Percentiles rank a stretch among this genome's conserved stretches.
Conservation (phyloP, 2,113 vertebrate genomes). For the Mustelus asterias region DNA sequence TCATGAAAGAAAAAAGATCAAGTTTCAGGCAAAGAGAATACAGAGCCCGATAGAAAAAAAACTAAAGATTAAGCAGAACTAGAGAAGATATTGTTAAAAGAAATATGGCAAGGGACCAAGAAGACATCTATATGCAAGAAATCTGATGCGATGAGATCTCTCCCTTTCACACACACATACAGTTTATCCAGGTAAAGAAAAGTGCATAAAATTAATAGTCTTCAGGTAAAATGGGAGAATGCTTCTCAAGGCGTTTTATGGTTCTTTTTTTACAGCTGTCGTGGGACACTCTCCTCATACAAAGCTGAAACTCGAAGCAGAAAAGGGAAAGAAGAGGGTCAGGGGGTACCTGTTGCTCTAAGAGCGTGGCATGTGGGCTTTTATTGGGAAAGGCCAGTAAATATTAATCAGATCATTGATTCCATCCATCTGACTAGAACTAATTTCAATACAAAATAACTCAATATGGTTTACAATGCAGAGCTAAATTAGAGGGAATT, state of each 20-base stretch:
- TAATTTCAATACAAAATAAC: slow-evolving; percentile 35
- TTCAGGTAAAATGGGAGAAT: not conserved
- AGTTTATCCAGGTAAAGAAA: not conserved
- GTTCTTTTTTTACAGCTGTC: not conserved
- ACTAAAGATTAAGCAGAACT: not conserved
- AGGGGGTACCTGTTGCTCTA: slow-evolving; percentile 54
- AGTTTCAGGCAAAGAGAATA: slow-evolving; percentile 21
- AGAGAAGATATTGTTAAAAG: slow-evolving; percentile 29
- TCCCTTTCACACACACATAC: not conserved
- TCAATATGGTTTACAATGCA: slow-evolving; percentile 6
- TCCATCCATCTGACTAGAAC: slow-evolving; percentile 40
- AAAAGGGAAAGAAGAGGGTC: not conserved
- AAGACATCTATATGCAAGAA: not conserved
- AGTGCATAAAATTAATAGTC: not conserved
- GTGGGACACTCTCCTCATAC: not conserved
- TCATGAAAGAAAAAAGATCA: slow-evolving; percentile 32
- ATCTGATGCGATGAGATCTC: not conserved
- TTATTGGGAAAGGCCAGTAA: slow-evolving; percentile 50
- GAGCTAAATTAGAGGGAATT: slow-evolving; percentile 52
- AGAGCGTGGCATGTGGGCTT: slow-evolving; percentile 7
- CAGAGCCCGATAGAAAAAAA: not conserved
- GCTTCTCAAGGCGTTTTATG: not conserved
- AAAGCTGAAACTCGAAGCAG: not conserved
- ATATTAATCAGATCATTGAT: slow-evolving; percentile 39
- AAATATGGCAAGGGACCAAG: slow-evolving; percentile 7